phyloP scores from a whole-genome alignment of 1,140 invertebrate species.

The Lepidostoma basale region DNA sequence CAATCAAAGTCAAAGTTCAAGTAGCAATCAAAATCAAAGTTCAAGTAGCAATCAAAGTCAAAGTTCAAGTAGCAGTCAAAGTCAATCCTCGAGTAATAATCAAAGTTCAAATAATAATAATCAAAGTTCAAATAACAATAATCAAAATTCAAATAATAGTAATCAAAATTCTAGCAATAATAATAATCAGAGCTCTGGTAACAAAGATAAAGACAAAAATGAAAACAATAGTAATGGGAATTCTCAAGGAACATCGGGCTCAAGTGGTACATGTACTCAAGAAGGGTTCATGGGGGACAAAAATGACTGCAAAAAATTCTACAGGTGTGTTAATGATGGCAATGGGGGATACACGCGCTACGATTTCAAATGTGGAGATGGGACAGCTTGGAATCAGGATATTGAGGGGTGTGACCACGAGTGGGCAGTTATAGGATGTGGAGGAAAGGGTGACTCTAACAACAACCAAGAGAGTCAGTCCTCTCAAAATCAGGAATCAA shows the following conservation, averaged over 20 bases:
- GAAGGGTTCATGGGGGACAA: conserved; percentile 68
- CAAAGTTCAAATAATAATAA: not conserved
- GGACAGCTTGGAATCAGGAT: conserved; percentile 64
- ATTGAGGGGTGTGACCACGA: conserved; percentile 60
- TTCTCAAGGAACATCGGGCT: not conserved
- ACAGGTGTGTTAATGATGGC: conserved; percentile 67
- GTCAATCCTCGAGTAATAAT: conserved; percentile 5
- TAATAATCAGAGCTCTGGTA: not conserved
- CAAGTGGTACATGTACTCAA: conserved; percentile 48
- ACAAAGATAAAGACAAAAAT: conserved; percentile 37
- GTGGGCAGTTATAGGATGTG: conserved; percentile 49
- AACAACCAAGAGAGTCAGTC: conserved; percentile 40
- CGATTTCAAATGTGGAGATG: conserved; percentile 60
- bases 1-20: not conserved
- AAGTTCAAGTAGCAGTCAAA: not conserved
- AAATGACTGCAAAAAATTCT: conserved; percentile 65
- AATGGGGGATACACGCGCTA: conserved; percentile 57
- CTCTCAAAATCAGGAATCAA: not conserved
- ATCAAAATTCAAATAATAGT: not conserved
- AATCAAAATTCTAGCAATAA: conserved; percentile 44
- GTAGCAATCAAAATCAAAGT: conserved; percentile 39
- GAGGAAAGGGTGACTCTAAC: conserved; percentile 38
- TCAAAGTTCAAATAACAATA: not conserved
- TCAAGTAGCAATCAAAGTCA: conserved; percentile 41
- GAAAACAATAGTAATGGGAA: not conserved